Evolutionary conservation across 2,888 invertebrate genomes (phyloP).

Genomic region (Mactromeris polynyma): DNA sequence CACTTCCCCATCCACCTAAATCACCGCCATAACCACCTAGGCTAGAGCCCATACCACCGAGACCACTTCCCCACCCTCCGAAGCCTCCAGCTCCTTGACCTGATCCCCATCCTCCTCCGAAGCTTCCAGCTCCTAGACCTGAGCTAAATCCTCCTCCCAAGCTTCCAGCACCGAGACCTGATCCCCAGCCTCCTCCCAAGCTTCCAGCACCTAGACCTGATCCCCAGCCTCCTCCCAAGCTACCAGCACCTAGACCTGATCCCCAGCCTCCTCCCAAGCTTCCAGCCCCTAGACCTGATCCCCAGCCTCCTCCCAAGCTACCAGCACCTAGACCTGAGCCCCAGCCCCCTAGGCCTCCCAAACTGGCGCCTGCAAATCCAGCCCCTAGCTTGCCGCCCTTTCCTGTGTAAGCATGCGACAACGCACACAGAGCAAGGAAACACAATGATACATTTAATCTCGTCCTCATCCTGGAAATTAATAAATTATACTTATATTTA

Average conservation of each 20-base stretch:
- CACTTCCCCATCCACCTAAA: background rate
- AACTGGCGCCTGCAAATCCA: background rate
- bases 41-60: background rate
- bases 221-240: constrained; percentile 19
- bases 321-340: background rate
- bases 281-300: background rate
- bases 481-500: too few species aligned
- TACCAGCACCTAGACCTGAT: background rate
- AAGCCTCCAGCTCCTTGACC: background rate
- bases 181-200: background rate
- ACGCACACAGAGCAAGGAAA: constrained; percentile 35
- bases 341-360: background rate
- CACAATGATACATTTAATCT: constrained; percentile 23
- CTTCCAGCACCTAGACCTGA: background rate
- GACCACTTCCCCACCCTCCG: background rate
- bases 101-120: background rate
- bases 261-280: background rate
- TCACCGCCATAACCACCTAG: background rate
- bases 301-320: background rate
- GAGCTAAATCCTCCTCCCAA: background rate
- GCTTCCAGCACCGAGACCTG: background rate
- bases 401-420: background rate
- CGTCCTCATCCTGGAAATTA: constrained; percentile 38
- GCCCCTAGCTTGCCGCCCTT: background rate
- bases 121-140: background rate